These are phyloP conservation scores for Troides oblongomaculatus DNA, from an alignment of 2,888 invertebrate species.

Conservation along the genomic window DNA sequence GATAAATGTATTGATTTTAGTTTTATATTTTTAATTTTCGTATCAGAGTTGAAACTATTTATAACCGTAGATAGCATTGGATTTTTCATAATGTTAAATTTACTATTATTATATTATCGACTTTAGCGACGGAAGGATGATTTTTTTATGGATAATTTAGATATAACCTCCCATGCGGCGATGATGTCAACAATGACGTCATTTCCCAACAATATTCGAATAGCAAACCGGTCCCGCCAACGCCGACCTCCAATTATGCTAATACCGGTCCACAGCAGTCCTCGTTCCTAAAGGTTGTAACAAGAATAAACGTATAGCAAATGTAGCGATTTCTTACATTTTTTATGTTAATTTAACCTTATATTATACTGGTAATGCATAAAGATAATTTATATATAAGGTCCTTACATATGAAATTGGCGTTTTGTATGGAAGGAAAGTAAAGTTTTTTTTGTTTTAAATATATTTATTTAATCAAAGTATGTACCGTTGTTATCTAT, in stretches of 20 bases:
- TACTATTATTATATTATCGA: background rate
- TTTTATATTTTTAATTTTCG: background rate
- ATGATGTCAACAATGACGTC: constrained; percentile 73
- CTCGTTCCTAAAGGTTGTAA: constrained; percentile 43
- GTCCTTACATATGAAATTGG: no score
- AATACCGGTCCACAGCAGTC: constrained; percentile 59
- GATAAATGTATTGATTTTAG: background rate
- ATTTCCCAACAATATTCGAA: constrained; percentile 51
- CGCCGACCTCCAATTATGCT: constrained; percentile 73
- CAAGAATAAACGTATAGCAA: constrained; percentile 29
- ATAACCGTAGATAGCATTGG: background rate
- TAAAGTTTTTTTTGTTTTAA: no score
- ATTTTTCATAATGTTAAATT: background rate
- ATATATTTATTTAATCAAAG: no score
- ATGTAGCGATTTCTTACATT: background rate
- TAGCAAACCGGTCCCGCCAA: constrained; percentile 61
- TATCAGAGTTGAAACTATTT: background rate
- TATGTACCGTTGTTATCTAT: no score
- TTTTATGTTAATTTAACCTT: background rate
- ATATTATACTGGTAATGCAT: background rate
- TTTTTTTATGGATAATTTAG: constrained; percentile 5
- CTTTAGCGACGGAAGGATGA: constrained; percentile 7
- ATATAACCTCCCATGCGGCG: constrained; percentile 28
- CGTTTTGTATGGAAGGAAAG: no score
- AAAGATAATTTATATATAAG: no score